phyloP scores from a whole-genome alignment of 2,888 invertebrate species.

The Odontocolon sp. region DNA sequence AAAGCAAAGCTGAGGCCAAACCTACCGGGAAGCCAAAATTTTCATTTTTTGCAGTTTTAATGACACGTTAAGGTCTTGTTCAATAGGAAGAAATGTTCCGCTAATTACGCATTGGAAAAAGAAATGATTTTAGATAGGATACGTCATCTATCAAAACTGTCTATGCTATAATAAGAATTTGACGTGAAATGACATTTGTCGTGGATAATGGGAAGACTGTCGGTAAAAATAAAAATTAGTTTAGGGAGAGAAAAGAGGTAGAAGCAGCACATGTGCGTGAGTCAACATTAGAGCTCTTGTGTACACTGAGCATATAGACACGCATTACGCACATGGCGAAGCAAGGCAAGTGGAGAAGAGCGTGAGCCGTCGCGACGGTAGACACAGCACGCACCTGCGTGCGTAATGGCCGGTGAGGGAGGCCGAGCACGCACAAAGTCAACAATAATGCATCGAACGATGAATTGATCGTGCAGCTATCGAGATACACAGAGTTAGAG shows the following conservation, averaged over 20 bases:
- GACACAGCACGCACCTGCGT: constrained; percentile 46
- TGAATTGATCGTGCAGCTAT: constrained; percentile 19
- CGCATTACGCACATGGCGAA: neutral
- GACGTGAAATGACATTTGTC: too few species aligned
- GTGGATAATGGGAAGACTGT: too few species aligned
- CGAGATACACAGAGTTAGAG: neutral
- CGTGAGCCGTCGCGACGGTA: constrained; percentile 21
- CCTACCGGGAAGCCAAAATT: constrained; percentile 1
- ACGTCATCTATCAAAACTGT: too few species aligned
- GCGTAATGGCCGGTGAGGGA: constrained; percentile 25
- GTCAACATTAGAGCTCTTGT: neutral
- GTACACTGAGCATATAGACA: constrained; percentile 25
- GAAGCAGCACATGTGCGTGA: neutral
- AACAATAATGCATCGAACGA: constrained; percentile 43
- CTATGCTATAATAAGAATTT: too few species aligned
- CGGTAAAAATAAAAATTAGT: too few species aligned
- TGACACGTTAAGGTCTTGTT: too few species aligned
- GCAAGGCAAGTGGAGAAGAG: constrained; percentile 24
- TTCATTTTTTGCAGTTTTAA: too few species aligned
- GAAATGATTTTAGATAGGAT: too few species aligned
- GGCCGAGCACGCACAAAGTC: constrained; percentile 39
- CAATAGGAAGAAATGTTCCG: too few species aligned
- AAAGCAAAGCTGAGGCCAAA: too few species aligned
- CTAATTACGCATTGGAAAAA: too few species aligned
- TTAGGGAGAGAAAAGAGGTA: neutral